Evolutionary conservation across 2,888 invertebrate species (phyloP), one percentile per base, ranked within the genome.

Genomic region (Agrotis puta): DNA sequence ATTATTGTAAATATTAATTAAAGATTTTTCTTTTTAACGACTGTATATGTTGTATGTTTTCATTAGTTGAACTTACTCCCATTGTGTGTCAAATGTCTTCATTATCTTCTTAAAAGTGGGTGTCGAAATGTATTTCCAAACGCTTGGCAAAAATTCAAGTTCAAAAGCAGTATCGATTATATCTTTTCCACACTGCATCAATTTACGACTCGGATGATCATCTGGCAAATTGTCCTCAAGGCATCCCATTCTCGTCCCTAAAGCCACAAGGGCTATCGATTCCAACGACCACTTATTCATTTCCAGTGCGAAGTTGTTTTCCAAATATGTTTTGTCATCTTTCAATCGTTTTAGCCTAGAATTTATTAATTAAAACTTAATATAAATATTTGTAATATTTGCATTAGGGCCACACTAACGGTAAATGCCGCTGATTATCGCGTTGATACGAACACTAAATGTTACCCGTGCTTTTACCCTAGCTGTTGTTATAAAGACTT

Each of bases 261-360:
- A 85, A 5, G 89, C 92, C 2, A 96, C 92, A 53, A 92, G 81
- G 0, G 91, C 93, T 9, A 95, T 84, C 0, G 96, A 97, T 91
- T 97, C 97, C 64, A 97, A 88, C 2, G 97, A 96, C 97, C 97
- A 97, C 88, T 97, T 97, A 48, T 96, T 96, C 24, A 97, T 88
- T 90, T 97, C 97, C 22, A 93, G 89, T 48, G 92, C 88, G 62
- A 97, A 96, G 83, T 97, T 90, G 3, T 89, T 74, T 61, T 91
- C 78, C 6, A 94, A 87, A 81, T 94, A 94, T 1, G 86, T 80
- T 22, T 86, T 82, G 14, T 90, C 86, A 58, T 92, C 87, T 78
- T 91, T 90, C 13, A 93, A 70, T 63, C 79, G 86, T 20, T 87
- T 83, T 56, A 96, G 88, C 76, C 96, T 96, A 78, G n/a, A 89